A percentile compares a stretch with the other conserved stretches of the same genome.
Evolutionary conservation across 2,888 invertebrate species (phyloP).

Genomic region (Copidosoma aretas): DNA sequence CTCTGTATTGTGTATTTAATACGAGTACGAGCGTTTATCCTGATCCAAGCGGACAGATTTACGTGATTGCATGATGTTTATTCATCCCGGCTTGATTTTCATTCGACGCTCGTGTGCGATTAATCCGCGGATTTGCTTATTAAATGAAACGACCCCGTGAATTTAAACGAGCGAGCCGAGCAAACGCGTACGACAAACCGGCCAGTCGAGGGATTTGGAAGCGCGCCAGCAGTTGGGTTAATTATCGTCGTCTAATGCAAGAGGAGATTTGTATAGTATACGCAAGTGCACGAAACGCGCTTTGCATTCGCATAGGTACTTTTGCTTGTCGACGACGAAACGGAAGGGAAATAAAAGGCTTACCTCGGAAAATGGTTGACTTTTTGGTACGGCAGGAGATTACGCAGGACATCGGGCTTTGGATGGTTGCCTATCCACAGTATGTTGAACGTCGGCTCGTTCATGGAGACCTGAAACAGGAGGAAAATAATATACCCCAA

Average conservation of each 20-base stretch:
- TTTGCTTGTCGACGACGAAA: no score
- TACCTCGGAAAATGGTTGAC: conserved; percentile 95
- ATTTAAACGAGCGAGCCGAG: background rate
- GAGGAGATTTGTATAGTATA: background rate
- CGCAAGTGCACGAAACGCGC: no score
- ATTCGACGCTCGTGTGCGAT: background rate
- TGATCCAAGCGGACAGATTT: no score
- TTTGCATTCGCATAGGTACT: no score
- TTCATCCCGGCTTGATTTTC: no score
- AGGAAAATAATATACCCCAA: background rate
- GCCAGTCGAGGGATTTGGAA: background rate
- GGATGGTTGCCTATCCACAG: conserved; percentile 93
- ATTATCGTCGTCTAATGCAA: background rate
- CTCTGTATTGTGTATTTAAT: no score
- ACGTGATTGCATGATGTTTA: no score
- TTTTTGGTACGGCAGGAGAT: conserved; percentile 85
- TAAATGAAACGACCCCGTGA: background rate
- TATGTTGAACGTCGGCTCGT: conserved; percentile 80
- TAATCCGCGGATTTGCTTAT: background rate
- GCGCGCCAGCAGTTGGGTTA: background rate
- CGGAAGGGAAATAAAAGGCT: conserved; percentile 27
- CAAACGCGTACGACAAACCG: no score
- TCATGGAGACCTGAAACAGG: conserved; percentile 67
- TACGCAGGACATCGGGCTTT: conserved; percentile 84
- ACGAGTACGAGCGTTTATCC: no score